These are phyloP conservation scores for Dasyurus viverrinus DNA, from an alignment of 2,113 vertebrate species.

Conservation along the genomic window DNA sequence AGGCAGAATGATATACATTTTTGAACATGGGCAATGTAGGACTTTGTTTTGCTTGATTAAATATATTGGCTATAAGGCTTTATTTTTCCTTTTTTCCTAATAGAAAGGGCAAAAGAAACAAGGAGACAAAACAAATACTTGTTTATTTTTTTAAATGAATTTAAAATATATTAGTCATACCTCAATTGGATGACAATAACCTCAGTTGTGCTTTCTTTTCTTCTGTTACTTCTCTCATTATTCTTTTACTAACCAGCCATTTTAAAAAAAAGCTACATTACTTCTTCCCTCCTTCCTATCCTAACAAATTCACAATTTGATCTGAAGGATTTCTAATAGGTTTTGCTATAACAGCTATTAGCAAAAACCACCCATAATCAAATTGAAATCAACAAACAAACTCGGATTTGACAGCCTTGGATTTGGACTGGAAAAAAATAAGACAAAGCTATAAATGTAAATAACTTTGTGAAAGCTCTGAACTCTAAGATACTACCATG, in stretches of 20 bases:
- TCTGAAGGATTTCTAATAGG: conserved; percentile 7
- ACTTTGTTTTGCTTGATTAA: background rate
- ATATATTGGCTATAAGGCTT: background rate
- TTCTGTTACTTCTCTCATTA: conserved; percentile 1
- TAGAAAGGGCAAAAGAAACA: background rate
- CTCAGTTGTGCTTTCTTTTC: conserved; percentile 38
- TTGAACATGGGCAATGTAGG: background rate
- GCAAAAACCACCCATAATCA: background rate
- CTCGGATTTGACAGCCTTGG: background rate
- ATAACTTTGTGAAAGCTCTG: background rate
- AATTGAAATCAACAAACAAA: conserved; percentile 28
- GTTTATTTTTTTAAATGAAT: background rate
- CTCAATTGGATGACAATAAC: conserved; percentile 44
- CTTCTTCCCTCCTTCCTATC: background rate
- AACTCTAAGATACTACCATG: background rate
- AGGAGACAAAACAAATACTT: background rate
- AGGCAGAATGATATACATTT: background rate
- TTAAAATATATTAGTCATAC: background rate
- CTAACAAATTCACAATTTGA: background rate
- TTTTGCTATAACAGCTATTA: conserved; percentile 6
- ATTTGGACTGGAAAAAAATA: background rate
- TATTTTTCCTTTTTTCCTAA: background rate
- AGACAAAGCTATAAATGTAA: background rate
- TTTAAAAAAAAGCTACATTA: conserved; percentile 26
- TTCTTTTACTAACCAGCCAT: conserved; percentile 5